phyloP scores from a whole-genome alignment of 37 sponge, comb jelly and placozoan species.

The Aplysina aerophoba region DNA sequence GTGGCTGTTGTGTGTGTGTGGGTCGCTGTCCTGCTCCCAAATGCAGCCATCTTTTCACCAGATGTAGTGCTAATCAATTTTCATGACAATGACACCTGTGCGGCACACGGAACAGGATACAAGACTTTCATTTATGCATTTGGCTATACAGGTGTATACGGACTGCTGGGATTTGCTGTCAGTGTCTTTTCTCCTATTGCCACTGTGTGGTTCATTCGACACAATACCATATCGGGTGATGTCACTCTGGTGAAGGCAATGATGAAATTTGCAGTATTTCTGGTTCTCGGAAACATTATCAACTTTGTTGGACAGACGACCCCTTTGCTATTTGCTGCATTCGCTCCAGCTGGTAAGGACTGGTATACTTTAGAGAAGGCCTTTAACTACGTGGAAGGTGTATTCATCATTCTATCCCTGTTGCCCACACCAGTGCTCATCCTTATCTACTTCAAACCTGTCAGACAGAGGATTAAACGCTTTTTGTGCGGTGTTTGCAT shows the following conservation, averaged over 20 bases:
- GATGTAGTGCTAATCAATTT: not conserved
- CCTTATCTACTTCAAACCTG: not conserved
- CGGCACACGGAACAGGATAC: not conserved
- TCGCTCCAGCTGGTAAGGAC: not conserved
- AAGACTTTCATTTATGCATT: not conserved
- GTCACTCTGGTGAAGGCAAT: not conserved
- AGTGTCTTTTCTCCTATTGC: not conserved
- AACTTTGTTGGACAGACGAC: not conserved
- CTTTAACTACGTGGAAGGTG: conserved; percentile 1
- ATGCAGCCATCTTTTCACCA: not conserved
- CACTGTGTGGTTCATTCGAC: not conserved
- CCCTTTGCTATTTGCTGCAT: not conserved
- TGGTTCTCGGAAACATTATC: not conserved
- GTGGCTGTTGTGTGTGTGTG: not conserved
- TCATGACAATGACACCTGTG: not conserved
- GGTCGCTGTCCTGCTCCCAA: not conserved
- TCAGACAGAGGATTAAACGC: not conserved
- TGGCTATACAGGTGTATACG: not conserved
- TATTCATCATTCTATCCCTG: not conserved
- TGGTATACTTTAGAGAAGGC: not conserved
- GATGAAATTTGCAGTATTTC: conserved; percentile 19
- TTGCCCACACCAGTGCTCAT: not conserved
- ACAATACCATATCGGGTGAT: conserved; percentile 18
- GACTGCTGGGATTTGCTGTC: not conserved
- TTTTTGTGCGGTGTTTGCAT: not conserved